Percentiles rank a stretch among this genome's conserved stretches.
Conservation (phyloP, 2,113 vertebrate genomes). For the Argyrosomus japonicus region DNA sequence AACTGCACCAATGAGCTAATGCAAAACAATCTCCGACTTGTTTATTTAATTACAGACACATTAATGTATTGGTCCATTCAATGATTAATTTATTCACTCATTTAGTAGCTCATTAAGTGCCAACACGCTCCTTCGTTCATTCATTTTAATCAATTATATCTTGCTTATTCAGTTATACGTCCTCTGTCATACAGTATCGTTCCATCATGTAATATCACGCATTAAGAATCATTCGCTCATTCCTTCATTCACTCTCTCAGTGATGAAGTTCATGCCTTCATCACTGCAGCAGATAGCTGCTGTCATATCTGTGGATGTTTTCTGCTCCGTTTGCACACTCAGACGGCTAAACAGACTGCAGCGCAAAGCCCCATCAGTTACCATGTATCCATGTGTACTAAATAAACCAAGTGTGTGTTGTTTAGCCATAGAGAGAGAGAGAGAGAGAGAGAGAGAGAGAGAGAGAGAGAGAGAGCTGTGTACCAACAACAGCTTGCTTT, state of each 20-base stretch:
- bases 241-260: neutral
- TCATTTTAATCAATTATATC: neutral
- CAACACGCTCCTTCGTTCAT: neutral
- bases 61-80: neutral
- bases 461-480: neutral
- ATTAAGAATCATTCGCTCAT: neutral
- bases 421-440: neutral
- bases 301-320: constrained; percentile 11
- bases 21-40: neutral
- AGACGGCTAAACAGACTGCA: constrained; percentile 41
- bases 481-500: constrained; percentile 48
- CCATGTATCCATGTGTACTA: constrained; percentile 40
- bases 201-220: neutral
- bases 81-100: neutral
- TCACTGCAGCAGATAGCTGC: neutral
- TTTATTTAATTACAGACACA: neutral
- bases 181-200: too few species aligned
- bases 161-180: neutral
- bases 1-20: neutral
- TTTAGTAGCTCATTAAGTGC: neutral
- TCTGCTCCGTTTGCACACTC: constrained; percentile 32
- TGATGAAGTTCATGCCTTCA: neutral
- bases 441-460: too few species aligned
- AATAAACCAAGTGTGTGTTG: constrained; percentile 22
- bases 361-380: constrained; percentile 52